These are phyloP conservation scores for Apus apus DNA, from an alignment of 2,113 vertebrate species.

Conservation along the genomic window DNA sequence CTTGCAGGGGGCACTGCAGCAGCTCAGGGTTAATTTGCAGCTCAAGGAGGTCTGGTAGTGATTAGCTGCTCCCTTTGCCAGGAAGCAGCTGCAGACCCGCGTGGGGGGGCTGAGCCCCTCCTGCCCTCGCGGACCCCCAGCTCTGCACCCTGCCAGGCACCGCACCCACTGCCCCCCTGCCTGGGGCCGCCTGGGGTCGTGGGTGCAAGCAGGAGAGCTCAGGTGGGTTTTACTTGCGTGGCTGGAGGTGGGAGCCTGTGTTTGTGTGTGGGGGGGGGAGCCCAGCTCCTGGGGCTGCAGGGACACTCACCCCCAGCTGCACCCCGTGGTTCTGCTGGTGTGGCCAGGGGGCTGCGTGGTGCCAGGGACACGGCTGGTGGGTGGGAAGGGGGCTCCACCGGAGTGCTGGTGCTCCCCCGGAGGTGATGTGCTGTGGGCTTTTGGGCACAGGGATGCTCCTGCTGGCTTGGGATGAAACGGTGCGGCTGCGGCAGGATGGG, in stretches of 20 bases:
- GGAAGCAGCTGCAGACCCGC: not conserved
- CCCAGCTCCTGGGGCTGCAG: not conserved
- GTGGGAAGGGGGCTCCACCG: accelerated
- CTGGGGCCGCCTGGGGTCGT: not conserved
- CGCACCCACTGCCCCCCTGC: not conserved
- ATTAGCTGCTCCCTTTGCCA: not conserved
- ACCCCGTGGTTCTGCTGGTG: accelerated
- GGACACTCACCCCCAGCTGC: not conserved
- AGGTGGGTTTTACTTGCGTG: accelerated
- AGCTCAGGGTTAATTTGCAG: not conserved
- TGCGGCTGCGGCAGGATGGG: not conserved
- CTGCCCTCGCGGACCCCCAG: not conserved
- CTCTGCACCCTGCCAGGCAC: not conserved
- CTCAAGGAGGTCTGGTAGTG: not conserved
- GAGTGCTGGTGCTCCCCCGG: accelerated
- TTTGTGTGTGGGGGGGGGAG: accelerated
- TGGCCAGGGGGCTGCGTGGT: not conserved
- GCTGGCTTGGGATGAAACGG: not conserved
- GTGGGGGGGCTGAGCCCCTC: not conserved
- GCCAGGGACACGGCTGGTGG: not conserved
- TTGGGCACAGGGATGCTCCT: not conserved
- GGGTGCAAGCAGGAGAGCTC: accelerated
- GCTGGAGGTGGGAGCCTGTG: not conserved
- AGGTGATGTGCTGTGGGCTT: not conserved
- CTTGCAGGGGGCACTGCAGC: not conserved